These are phyloP conservation scores for Cromileptes altivelis DNA, from an alignment of 2,113 vertebrate species.

Conservation along the genomic window DNA sequence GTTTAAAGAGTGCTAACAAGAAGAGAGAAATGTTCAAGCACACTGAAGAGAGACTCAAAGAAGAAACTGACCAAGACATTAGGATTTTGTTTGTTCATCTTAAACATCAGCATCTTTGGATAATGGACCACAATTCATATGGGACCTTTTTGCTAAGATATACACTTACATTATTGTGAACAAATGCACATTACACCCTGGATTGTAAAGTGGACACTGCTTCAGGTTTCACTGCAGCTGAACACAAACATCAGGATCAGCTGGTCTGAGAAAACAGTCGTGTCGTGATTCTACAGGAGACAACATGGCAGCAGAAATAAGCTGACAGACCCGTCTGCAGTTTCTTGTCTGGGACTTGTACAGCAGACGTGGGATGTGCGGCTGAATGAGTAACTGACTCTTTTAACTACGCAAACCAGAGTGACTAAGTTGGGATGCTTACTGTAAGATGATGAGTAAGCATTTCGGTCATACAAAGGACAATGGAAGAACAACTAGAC, in stretches of 20 bases:
- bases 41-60: neutral
- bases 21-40: neutral
- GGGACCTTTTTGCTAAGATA: neutral
- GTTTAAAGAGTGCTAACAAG: neutral
- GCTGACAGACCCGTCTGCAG: neutral
- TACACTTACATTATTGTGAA: neutral
- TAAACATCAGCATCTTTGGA: conserved; percentile 1
- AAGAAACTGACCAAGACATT: neutral
- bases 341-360: neutral
- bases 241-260: conserved; percentile 6
- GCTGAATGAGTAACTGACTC: neutral
- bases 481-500: neutral
- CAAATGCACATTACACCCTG: neutral
- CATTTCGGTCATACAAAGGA: neutral
- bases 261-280: neutral
- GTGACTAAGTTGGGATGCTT: neutral
- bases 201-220: neutral
- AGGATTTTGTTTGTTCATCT: neutral
- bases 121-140: neutral
- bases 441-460: neutral
- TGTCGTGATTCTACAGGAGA: neutral
- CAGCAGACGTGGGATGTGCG: neutral
- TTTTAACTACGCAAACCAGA: neutral
- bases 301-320: neutral
- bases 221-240: conserved; percentile 1